Conservation (phyloP, 1,140 invertebrate species). For the Ostrea edulis region DNA sequence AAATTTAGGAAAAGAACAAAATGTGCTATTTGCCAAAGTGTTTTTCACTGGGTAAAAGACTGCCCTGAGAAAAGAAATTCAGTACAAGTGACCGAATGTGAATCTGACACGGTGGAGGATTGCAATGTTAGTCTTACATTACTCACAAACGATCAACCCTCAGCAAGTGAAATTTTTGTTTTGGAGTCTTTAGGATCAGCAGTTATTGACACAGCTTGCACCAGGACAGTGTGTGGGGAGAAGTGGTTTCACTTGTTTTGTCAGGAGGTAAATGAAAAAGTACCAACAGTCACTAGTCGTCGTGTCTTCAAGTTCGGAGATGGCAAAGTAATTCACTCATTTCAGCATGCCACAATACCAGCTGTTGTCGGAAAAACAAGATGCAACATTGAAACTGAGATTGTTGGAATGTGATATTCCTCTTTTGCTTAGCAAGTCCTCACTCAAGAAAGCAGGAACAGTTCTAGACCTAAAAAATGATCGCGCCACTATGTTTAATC, state of each 20-base stretch:
- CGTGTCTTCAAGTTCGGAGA: constrained; percentile 58
- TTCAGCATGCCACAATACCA: constrained; percentile 50
- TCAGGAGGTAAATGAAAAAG: neutral
- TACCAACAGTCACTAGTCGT: constrained; percentile 11
- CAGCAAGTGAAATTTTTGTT: constrained; percentile 45
- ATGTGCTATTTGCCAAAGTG: constrained; percentile 42
- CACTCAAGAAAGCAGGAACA: constrained; percentile 53
- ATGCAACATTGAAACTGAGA: constrained; percentile 59
- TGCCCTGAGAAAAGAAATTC: constrained; percentile 39
- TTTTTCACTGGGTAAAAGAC: constrained; percentile 50
- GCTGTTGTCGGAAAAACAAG: constrained; percentile 53
- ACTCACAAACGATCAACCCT: constrained; percentile 32
- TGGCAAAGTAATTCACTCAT: constrained; percentile 52
- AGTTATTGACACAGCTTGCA: constrained; percentile 54
- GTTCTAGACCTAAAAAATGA: constrained; percentile 55
- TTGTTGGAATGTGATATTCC: constrained; percentile 56
- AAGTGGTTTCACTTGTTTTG: constrained; percentile 48
- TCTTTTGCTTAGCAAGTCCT: constrained; percentile 55
- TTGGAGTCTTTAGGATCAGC: constrained; percentile 52
- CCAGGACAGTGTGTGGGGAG: constrained; percentile 40
- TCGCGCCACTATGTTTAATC: constrained; percentile 48
- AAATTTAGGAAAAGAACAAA: constrained; percentile 48
- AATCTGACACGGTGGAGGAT: constrained; percentile 30
- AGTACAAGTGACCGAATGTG: constrained; percentile 31
- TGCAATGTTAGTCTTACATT: constrained; percentile 47